Conservation (phyloP, 2,888 invertebrate genomes). For the Drosophila helvetica region DNA sequence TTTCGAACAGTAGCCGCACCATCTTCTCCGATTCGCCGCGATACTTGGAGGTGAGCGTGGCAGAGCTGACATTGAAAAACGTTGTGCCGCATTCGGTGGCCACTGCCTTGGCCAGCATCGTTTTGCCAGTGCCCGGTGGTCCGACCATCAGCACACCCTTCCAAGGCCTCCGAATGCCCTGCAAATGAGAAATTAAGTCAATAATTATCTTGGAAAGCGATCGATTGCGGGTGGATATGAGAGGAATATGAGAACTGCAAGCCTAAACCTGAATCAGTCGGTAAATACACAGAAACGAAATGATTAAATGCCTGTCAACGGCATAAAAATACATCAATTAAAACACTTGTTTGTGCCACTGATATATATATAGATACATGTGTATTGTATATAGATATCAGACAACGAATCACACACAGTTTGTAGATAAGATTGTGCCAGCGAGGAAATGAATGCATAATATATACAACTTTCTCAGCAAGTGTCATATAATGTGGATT, state of each 20-base stretch:
- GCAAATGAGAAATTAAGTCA: constrained; percentile 46
- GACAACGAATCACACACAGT: background rate
- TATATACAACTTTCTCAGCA: background rate
- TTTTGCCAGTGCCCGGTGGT: constrained; percentile 95
- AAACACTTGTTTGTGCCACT: background rate
- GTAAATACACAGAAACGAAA: too few relatives aligned
- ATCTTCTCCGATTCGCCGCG: constrained; percentile 99
- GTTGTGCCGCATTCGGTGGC: constrained; percentile 99
- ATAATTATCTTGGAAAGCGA: too few relatives aligned
- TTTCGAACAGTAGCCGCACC: constrained; percentile 97
- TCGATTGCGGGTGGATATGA: too few relatives aligned
- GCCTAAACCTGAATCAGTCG: too few relatives aligned
- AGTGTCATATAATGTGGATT: background rate
- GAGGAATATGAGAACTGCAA: too few relatives aligned
- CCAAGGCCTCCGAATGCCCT: constrained; percentile 98
- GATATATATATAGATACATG: background rate
- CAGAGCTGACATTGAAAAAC: constrained; percentile 98
- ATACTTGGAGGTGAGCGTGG: constrained; percentile 98
- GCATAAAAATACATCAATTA: background rate
- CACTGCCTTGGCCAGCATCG: constrained; percentile 98
- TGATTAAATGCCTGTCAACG: too few relatives aligned
- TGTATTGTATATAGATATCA: background rate
- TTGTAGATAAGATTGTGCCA: constrained; percentile 15
- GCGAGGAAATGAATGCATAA: constrained; percentile 10
- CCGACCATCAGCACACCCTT: constrained; percentile 98